These are phyloP conservation scores for Grammomys surdaster DNA, from an alignment of 2,113 vertebrate genomes.

Conservation along the genomic window DNA sequence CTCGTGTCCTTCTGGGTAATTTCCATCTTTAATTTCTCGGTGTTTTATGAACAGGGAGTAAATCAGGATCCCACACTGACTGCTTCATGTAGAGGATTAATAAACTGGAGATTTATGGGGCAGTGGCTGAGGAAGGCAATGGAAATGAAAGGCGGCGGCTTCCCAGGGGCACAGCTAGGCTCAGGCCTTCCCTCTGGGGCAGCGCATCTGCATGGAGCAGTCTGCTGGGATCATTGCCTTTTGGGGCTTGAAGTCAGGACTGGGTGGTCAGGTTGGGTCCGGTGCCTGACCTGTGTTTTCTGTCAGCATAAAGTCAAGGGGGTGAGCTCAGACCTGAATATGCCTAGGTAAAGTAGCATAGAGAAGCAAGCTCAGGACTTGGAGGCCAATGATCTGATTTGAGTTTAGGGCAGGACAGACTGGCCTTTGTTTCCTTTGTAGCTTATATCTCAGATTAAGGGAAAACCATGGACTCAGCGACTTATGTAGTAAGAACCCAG, in stretches of 20 bases:
- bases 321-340: not conserved
- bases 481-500: not conserved
- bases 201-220: not conserved
- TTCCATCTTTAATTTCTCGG: conserved; percentile 80
- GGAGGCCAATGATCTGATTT: not conserved
- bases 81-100: conserved; percentile 79
- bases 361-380: not conserved
- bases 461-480: not conserved
- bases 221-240: not conserved
- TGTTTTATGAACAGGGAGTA: conserved; percentile 82
- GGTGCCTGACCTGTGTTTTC: not conserved
- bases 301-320: not conserved
- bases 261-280: not conserved
- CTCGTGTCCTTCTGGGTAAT: conserved; percentile 72
- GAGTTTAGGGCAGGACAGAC: not conserved
- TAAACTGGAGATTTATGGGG: conserved; percentile 81
- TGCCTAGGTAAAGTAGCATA: not conserved
- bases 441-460: not conserved
- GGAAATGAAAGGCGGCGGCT: not conserved
- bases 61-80: conserved; percentile 73
- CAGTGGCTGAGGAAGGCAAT: conserved; percentile 44
- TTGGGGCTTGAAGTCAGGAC: not conserved
- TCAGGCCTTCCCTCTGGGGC: not conserved
- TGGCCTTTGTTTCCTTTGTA: not conserved
- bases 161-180: conserved; percentile 42